Conservation (phyloP, 2,888 invertebrate genomes). For the Nephrotoma guestfalica region DNA sequence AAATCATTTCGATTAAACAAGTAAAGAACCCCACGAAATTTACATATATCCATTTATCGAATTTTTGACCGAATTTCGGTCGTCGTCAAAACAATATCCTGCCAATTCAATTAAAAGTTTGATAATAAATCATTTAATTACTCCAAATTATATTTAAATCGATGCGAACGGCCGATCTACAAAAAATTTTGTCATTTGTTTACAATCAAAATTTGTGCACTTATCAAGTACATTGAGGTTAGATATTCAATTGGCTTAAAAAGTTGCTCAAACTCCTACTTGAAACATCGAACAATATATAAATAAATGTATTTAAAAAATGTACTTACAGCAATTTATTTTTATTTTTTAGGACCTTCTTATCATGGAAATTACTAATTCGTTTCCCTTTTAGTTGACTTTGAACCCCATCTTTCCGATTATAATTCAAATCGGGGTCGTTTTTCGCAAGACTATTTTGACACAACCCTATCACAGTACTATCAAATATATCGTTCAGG, state of each 20-base stretch:
- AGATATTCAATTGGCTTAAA: neutral
- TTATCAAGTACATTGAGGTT: neutral
- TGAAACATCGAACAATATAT: neutral
- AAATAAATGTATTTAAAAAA: neutral
- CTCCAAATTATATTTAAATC: neutral
- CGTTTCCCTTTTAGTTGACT: constrained; percentile 13
- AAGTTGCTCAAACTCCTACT: too few species aligned
- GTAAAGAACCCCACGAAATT: too few species aligned
- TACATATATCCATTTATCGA: too few species aligned
- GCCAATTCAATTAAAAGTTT: too few species aligned
- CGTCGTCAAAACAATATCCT: too few species aligned
- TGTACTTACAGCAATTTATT: constrained; percentile 4
- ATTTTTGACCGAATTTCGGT: too few species aligned
- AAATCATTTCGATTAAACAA: neutral
- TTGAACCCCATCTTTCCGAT: constrained; percentile 14
- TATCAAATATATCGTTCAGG: constrained; percentile 38
- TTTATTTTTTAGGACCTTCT: constrained; percentile 22
- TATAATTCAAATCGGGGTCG: constrained; percentile 21
- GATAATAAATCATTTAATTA: neutral
- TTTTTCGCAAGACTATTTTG: constrained; percentile 38
- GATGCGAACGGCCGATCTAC: neutral
- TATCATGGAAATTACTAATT: constrained; percentile 9
- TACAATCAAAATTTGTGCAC: neutral
- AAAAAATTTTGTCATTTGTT: neutral
- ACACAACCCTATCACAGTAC: constrained; percentile 44